Evolutionary conservation across 2,113 vertebrate species (phyloP).

Genomic region (Anguilla rostrata): DNA sequence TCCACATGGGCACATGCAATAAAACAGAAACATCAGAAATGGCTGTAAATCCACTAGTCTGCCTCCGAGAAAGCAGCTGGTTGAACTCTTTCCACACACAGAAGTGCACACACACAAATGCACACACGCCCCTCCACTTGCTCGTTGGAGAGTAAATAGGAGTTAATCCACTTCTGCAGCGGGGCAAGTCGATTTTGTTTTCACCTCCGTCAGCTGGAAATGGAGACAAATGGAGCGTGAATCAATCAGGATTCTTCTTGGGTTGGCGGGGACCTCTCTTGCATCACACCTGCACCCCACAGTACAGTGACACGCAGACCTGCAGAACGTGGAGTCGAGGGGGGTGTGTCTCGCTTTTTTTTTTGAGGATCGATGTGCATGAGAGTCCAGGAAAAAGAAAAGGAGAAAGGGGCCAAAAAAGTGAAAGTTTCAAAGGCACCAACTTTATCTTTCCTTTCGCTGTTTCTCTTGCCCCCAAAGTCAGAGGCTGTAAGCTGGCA

Average conservation of each 20-base stretch:
- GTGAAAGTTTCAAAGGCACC: conserved; percentile 7
- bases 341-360: not conserved
- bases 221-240: not conserved
- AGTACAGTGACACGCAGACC: not conserved
- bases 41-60: too few relatives aligned
- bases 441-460: not conserved
- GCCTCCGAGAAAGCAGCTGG: too few relatives aligned
- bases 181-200: not conserved
- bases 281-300: not conserved
- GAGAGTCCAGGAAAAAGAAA: not conserved
- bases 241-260: not conserved
- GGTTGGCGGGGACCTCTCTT: not conserved
- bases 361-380: not conserved
- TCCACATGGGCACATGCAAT: not conserved
- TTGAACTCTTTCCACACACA: not conserved
- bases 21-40: too few relatives aligned
- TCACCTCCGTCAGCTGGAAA: not conserved
- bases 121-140: not conserved
- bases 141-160: too few relatives aligned
- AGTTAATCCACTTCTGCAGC: not conserved
- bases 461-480: not conserved
- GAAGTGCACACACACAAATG: not conserved
- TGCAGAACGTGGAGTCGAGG: not conserved
- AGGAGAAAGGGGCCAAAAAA: not conserved
- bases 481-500: not conserved